Percentiles rank a stretch among this genome's conserved stretches.
Evolutionary conservation across 1,140 invertebrate genomes (phyloP).

Genomic region (Pteromalus puparum): DNA sequence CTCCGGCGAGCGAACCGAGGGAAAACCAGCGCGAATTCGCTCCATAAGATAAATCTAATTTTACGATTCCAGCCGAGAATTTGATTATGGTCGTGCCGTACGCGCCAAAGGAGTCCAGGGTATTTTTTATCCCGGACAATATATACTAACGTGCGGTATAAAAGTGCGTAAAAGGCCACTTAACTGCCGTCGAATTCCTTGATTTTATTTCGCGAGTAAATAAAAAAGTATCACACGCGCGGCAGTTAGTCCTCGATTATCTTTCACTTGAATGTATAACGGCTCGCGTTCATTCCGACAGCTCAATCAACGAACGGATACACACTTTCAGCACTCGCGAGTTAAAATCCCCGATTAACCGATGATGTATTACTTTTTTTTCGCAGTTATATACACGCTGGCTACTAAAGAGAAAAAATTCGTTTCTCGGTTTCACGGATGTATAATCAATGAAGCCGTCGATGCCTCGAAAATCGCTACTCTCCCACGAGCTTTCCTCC

Average conservation of each 20-base stretch:
- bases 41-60: neutral
- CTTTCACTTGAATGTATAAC: neutral
- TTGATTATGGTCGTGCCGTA: neutral
- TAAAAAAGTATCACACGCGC: neutral
- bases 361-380: neutral
- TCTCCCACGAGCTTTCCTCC: neutral
- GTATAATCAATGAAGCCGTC: conserved; percentile 22
- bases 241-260: neutral
- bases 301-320: neutral
- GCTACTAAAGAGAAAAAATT: neutral
- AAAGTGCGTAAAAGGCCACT: neutral
- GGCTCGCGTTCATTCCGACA: neutral
- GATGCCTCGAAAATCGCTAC: neutral
- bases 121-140: neutral
- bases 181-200: neutral
- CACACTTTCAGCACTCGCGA: neutral
- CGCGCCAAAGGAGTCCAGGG: too few relatives aligned
- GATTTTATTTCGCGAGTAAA: neutral
- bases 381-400: neutral
- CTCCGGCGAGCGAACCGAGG: neutral
- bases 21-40: neutral
- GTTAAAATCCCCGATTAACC: neutral
- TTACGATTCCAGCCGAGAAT: neutral
- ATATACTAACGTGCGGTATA: neutral
- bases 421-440: neutral